phyloP scores from a whole-genome alignment of 2,888 invertebrate genomes.

The Leptothorax acervorum region DNA sequence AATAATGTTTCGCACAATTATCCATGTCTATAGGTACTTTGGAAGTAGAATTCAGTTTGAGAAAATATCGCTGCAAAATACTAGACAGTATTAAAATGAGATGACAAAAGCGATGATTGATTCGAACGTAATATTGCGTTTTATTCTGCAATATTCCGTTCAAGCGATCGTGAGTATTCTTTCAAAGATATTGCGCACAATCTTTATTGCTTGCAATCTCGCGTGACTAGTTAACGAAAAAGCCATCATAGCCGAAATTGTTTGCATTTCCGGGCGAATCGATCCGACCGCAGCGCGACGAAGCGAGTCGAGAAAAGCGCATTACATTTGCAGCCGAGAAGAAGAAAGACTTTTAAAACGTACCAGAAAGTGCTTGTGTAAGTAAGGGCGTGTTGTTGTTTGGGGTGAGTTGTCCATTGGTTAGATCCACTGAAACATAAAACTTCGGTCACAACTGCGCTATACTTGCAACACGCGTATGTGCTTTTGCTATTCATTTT shows the following conservation, averaged over 20 bases:
- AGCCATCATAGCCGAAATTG: slow-evolving; percentile 60
- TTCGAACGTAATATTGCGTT: slow-evolving; percentile 20
- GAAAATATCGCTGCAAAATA: slow-evolving; percentile 5
- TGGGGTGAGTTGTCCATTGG: slow-evolving; percentile 97
- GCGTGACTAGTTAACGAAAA: slow-evolving; percentile 71
- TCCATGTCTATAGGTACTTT: neutral
- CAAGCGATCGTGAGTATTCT: slow-evolving; percentile 55
- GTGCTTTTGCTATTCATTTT: slow-evolving; percentile 76
- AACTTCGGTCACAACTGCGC: slow-evolving; percentile 88
- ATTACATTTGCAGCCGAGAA: slow-evolving; percentile 31
- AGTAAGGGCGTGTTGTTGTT: slow-evolving; percentile 98
- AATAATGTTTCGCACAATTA: slow-evolving; percentile 10
- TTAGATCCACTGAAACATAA: slow-evolving; percentile 96
- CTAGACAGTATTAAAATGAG: slow-evolving; percentile 26
- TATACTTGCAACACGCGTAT: slow-evolving; percentile 82
- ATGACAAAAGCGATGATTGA: slow-evolving; percentile 15
- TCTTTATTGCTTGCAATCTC: slow-evolving; percentile 59
- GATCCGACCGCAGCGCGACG: slow-evolving; percentile 41
- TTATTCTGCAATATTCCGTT: slow-evolving; percentile 61
- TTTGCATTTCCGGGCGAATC: slow-evolving; percentile 58
- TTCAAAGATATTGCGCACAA: slow-evolving; percentile 49
- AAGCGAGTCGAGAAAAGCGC: slow-evolving; percentile 43
- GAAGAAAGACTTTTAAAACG: slow-evolving; percentile 80
- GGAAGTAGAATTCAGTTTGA: slow-evolving; percentile 6
- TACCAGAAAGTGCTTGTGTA: slow-evolving; percentile 98